These are phyloP conservation scores for Holothuria leucospilota DNA, from an alignment of 53 echinoderm and acorn worm genomes.

Conservation along the genomic window DNA sequence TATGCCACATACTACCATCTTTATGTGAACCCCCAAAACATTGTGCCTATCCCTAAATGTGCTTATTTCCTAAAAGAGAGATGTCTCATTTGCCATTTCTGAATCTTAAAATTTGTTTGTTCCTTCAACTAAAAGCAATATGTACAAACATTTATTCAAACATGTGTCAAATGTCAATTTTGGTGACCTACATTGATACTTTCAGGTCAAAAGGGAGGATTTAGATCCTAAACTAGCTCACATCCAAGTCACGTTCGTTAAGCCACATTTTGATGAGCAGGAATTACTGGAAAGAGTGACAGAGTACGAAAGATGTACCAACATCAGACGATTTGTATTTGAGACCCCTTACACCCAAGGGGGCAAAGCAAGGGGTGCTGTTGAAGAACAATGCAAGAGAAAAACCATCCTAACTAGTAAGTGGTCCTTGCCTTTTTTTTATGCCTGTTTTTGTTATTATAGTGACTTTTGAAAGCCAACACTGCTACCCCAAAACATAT, in stretches of 20 bases:
- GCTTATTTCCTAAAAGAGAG: no score
- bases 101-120: no score
- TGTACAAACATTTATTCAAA: no score
- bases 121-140: no score
- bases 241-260: conserved; percentile 96
- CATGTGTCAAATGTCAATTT: no score
- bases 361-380: conserved; percentile 79
- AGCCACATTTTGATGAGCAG: conserved; percentile 92
- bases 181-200: no score
- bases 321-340: conserved; percentile 93
- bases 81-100: no score
- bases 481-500: no score
- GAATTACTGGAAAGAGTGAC: conserved; percentile 82
- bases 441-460: not conserved
- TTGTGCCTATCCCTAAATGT: no score
- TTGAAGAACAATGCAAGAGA: conserved; percentile 92
- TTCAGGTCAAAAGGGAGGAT: conserved; percentile 80
- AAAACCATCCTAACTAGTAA: conserved; percentile 98
- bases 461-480: not conserved
- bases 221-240: conserved; percentile 84
- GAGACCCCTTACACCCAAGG: conserved; percentile 93
- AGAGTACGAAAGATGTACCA: conserved; percentile 84
- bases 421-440: not conserved
- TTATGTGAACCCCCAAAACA: no score
- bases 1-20: no score